A percentile compares a stretch with the other conserved stretches of the same genome.
Conservation (phyloP, 2,113 vertebrate genomes). For the Neolamprologus modestus region DNA sequence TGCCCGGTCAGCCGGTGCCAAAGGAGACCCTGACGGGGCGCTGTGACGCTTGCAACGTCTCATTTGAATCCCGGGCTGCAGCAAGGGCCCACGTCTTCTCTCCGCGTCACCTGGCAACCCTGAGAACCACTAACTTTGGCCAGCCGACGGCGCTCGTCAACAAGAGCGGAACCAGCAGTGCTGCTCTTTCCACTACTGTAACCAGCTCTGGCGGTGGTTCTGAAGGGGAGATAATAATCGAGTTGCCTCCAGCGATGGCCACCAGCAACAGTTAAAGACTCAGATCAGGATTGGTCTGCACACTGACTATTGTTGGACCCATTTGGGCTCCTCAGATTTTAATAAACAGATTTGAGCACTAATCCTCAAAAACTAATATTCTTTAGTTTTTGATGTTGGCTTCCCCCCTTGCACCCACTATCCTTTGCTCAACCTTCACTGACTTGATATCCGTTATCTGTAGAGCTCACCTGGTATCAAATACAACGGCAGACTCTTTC, state of each 20-base stretch:
- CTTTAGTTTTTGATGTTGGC: conserved; percentile 55
- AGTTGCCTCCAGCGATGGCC: conserved; percentile 53
- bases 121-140: conserved; percentile 79
- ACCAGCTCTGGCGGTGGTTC: conserved; percentile 31
- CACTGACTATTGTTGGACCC: conserved; percentile 61
- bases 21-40: conserved; percentile 74
- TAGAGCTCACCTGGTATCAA: conserved; percentile 34
- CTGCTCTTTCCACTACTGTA: conserved; percentile 25
- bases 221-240: conserved; percentile 45
- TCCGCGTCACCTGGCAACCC: conserved; percentile 78
- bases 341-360: conserved; percentile 70
- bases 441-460: conserved; percentile 31
- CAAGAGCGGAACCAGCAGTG: conserved; percentile 57
- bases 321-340: conserved; percentile 66
- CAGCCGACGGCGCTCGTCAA: conserved; percentile 62
- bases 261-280: conserved; percentile 71
- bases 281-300: conserved; percentile 61
- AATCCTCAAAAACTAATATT: conserved; percentile 66
- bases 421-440: conserved; percentile 39
- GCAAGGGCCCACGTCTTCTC: conserved; percentile 87
- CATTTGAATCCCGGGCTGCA: conserved; percentile 84
- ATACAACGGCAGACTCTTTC: conserved; percentile 28
- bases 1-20: conserved; percentile 54
- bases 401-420: conserved; percentile 15
- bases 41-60: conserved; percentile 79